Conservation (phyloP, 1,140 invertebrate species). For the Capitella teleta region DNA sequence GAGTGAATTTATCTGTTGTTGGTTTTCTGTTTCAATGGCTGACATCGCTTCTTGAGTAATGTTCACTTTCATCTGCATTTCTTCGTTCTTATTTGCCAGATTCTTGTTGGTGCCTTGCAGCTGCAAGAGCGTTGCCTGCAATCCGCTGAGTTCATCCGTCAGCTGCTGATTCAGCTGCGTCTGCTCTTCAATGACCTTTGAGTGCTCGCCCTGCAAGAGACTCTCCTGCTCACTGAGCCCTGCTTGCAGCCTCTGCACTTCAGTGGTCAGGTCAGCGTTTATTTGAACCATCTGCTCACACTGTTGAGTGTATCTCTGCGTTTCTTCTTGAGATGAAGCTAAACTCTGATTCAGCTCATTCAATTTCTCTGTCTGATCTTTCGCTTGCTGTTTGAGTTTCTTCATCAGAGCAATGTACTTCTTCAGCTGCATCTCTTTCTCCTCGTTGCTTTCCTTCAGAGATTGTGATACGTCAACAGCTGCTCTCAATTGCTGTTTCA, state of each 20-base stretch:
- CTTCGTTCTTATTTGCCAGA: neutral
- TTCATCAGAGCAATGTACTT: slow-evolving; percentile 9
- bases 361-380: slow-evolving; percentile 2
- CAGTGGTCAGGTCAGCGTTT: no score
- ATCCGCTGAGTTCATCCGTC: neutral
- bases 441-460: no score
- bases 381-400: slow-evolving; percentile 7
- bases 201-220: no score
- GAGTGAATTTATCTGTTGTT: no score
- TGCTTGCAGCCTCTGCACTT: no score
- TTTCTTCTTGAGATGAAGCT: neutral
- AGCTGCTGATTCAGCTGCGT: neutral
- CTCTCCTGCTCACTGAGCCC: neutral
- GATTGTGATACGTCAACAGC: neutral
- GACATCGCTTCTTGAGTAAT: neutral
- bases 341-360: neutral
- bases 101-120: neutral
- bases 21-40: no score
- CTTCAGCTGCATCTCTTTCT: slow-evolving; percentile 1
- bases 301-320: no score
- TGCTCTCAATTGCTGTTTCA: neutral
- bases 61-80: neutral
- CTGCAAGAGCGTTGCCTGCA: neutral
- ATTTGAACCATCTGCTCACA: no score
- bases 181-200: no score